A percentile compares a stretch with the other conserved stretches of the same genome.
phyloP scores from a whole-genome alignment of 2,797 vertebrate genomes.

The Oceanodroma leucorhoa region DNA sequence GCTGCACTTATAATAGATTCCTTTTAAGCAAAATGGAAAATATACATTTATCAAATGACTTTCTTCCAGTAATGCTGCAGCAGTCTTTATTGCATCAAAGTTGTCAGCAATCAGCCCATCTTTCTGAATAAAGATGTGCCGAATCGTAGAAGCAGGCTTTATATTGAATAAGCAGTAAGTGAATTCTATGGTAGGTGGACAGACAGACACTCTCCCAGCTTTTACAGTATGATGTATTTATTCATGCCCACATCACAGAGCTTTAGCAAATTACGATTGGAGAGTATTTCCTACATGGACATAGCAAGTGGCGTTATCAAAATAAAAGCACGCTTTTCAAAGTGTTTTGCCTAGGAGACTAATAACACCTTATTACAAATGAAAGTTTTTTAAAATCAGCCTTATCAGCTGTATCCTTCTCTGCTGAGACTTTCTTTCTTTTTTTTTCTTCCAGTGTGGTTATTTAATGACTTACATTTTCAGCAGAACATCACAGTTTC shows the following conservation, averaged over 20 bases:
- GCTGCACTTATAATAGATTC: slow-evolving; percentile 77
- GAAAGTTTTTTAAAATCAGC: background rate
- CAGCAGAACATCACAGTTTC: background rate
- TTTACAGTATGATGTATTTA: background rate
- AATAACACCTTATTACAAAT: background rate
- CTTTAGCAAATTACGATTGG: background rate
- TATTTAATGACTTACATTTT: background rate
- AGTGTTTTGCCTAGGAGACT: background rate
- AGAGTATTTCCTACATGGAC: background rate
- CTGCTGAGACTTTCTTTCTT: background rate
- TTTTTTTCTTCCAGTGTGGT: background rate
- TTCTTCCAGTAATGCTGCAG: slow-evolving; percentile 69
- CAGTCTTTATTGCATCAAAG: slow-evolving; percentile 70
- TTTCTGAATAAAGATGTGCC: slow-evolving; percentile 64
- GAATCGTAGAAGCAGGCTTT: slow-evolving; percentile 14
- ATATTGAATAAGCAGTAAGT: slow-evolving; percentile 53
- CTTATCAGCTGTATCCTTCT: background rate
- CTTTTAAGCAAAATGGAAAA: slow-evolving; percentile 78
- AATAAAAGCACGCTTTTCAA: background rate
- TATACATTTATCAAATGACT: slow-evolving; percentile 77
- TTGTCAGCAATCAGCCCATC: slow-evolving; percentile 67
- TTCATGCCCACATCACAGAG: background rate
- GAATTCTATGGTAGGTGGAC: slow-evolving; percentile 22
- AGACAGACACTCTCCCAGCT: background rate
- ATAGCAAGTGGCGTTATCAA: background rate